phyloP scores from a whole-genome alignment of 2,888 invertebrate genomes.

The Lepidocyrtoides sp. region DNA sequence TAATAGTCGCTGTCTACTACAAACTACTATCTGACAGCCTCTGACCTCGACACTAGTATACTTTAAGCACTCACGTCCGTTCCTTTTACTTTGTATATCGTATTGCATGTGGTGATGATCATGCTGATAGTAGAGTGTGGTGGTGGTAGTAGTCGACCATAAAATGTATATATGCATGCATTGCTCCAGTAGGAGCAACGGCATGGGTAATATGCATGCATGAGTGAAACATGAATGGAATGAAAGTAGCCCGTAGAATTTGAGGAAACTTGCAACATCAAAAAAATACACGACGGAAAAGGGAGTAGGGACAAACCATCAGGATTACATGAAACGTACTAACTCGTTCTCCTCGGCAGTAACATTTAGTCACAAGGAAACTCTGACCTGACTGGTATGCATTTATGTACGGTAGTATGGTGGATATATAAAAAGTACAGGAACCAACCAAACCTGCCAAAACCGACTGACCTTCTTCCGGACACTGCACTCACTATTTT shows the following conservation, averaged over 20 bases:
- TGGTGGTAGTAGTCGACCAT: not conserved
- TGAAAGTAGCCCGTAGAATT: slow-evolving; percentile 68
- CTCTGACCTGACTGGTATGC: slow-evolving; percentile 2
- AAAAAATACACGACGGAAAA: not conserved
- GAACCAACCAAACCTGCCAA: not conserved
- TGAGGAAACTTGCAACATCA: slow-evolving; percentile 30
- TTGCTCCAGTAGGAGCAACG: not conserved
- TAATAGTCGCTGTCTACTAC: slow-evolving; percentile 44
- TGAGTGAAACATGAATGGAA: slow-evolving; percentile 71
- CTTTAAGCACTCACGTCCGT: slow-evolving; percentile 33
- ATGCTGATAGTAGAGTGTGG: not conserved
- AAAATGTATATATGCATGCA: not conserved
- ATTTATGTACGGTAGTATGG: not conserved
- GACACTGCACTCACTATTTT: slow-evolving; percentile 67
- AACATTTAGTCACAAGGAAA: no score
- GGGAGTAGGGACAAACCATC: not conserved
- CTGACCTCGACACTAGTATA: slow-evolving; percentile 63
- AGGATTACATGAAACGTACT: not conserved
- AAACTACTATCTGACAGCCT: slow-evolving; percentile 41
- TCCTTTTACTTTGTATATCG: not conserved
- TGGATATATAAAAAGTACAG: not conserved
- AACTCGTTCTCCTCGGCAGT: not conserved
- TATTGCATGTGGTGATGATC: slow-evolving; percentile 1
- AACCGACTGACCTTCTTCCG: slow-evolving; percentile 66
- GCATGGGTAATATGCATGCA: slow-evolving; percentile 47